A percentile compares a stretch with the other conserved stretches of the same genome.
These are phyloP conservation scores for Sternarchorhynchus goeldii DNA, from an alignment of 2,797 vertebrate genomes.

Conservation along the genomic window DNA sequence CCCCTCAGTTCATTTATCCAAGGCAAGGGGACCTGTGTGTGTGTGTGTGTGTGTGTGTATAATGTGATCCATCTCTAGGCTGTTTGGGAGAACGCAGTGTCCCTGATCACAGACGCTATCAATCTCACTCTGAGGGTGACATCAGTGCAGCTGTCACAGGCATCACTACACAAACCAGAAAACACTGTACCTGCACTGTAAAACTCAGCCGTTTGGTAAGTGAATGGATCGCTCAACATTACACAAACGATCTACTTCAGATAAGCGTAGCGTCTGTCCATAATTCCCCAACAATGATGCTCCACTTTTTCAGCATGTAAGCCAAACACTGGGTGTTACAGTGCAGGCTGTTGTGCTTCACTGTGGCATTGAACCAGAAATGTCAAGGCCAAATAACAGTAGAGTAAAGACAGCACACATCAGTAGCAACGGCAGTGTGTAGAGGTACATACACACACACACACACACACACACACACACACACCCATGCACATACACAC, in stretches of 20 bases:
- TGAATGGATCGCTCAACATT: neutral
- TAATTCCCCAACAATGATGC: no score
- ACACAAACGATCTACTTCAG: no score
- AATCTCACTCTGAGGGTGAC: slow-evolving; percentile 80
- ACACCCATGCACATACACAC: slow-evolving; percentile 55
- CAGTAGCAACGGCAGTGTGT: slow-evolving; percentile 20
- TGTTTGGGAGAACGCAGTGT: slow-evolving; percentile 74
- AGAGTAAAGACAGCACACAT: slow-evolving; percentile 17
- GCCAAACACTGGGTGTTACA: no score
- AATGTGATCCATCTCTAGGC: slow-evolving; percentile 79
- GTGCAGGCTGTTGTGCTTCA: no score
- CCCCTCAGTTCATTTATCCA: slow-evolving; percentile 82
- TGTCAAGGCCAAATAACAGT: no score
- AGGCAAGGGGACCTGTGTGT: slow-evolving; percentile 72
- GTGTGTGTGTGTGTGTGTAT: slow-evolving; percentile 39
- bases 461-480: slow-evolving; percentile 37
- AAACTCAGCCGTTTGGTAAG: slow-evolving; percentile 39
- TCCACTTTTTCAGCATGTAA: no score
- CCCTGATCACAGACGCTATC: slow-evolving; percentile 81
- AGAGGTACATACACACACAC: slow-evolving; percentile 24
- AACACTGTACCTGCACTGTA: slow-evolving; percentile 66
- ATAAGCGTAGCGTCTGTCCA: no score
- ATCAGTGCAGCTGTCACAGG: slow-evolving; percentile 74
- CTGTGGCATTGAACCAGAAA: no score
- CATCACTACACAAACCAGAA: slow-evolving; percentile 57